A percentile compares a stretch with the other conserved stretches of the same genome.
phyloP scores from a whole-genome alignment of 2,888 invertebrate species.

The Macrostomum cliftonense region DNA sequence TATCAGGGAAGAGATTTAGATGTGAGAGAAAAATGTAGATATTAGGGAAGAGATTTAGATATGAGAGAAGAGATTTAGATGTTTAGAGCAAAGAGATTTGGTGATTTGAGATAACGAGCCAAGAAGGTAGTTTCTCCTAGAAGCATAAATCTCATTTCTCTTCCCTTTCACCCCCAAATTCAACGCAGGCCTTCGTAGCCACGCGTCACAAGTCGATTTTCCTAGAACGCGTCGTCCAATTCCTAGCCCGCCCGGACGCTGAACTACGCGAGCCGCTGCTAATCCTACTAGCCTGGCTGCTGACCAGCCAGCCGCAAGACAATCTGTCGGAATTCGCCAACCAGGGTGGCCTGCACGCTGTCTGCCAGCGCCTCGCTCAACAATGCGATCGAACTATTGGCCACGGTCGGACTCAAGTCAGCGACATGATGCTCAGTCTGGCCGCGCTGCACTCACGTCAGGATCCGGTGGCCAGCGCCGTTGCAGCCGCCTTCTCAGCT shows the following conservation, averaged over 20 bases:
- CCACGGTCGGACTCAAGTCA: background rate
- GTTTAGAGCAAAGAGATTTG: too few relatives aligned
- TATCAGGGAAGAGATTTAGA: too few relatives aligned
- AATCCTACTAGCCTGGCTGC: constrained; percentile 1
- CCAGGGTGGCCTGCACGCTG: background rate
- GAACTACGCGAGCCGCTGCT: constrained; percentile 3
- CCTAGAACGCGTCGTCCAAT: background rate
- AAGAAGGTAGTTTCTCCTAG: too few relatives aligned
- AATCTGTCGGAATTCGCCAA: background rate
- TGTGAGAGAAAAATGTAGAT: too few relatives aligned
- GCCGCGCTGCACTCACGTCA: too few relatives aligned
- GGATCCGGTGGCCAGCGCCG: too few relatives aligned
- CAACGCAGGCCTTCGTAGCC: background rate
- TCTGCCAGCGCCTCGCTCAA: background rate
- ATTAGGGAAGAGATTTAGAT: too few relatives aligned
- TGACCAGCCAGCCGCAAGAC: background rate
- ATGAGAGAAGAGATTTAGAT: too few relatives aligned
- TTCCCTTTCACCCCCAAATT: too few relatives aligned
- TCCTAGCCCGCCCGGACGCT: background rate
- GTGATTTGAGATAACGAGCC: too few relatives aligned
- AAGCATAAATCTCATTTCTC: too few relatives aligned
- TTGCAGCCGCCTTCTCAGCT: too few relatives aligned
- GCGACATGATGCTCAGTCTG: background rate
- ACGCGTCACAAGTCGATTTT: background rate
- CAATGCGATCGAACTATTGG: background rate